These are phyloP conservation scores for Podocnemis expansa DNA, from an alignment of 2,113 vertebrate species.

Conservation along the genomic window DNA sequence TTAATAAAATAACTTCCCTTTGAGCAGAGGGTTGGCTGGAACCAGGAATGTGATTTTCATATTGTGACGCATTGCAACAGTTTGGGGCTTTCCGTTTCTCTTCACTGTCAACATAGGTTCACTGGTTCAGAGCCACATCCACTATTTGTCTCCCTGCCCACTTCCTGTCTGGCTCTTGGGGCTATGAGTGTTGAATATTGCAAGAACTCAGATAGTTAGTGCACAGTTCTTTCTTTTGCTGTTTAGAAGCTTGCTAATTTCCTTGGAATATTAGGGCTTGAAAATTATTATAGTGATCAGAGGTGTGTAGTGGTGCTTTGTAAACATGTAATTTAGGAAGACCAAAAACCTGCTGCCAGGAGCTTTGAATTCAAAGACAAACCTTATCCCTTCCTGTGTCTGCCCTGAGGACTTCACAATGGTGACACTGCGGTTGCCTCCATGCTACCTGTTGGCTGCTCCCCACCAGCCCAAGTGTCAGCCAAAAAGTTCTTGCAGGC, in stretches of 20 bases:
- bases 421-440: neutral
- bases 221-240: neutral
- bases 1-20: neutral
- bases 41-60: neutral
- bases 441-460: neutral
- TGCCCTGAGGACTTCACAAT: neutral
- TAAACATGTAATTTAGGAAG: neutral
- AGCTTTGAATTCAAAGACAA: neutral
- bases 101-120: neutral
- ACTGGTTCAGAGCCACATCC: neutral
- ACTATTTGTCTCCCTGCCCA: neutral
- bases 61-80: neutral
- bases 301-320: neutral
- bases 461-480: neutral
- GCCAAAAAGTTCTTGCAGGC: neutral
- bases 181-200: neutral
- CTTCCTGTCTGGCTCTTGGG: neutral
- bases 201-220: neutral
- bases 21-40: neutral
- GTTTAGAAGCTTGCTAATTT: neutral
- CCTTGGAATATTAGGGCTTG: neutral
- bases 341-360: neutral
- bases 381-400: neutral
- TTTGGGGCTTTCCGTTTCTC: neutral
- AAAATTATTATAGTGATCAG: neutral